Base-by-base conservation (phyloP, 2,113 vertebrate species). In the Rhynchomys soricoides region DNA sequence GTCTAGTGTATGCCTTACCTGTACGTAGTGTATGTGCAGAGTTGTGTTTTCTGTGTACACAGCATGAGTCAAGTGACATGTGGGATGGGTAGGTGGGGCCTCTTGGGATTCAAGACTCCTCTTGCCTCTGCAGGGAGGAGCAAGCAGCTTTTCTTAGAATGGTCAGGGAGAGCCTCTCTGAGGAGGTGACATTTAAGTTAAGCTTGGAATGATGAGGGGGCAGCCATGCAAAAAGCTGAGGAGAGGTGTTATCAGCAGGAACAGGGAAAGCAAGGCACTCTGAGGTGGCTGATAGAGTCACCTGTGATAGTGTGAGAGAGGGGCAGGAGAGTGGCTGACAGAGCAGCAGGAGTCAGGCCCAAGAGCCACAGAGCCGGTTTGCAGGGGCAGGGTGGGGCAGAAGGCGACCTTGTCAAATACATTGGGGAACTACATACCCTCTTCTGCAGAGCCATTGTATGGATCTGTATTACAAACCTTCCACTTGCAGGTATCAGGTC, bases 141-240 rank as follows among this genome's bases (percentile, higher is more conserved):
- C 40, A 48, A 52, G 31, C 40, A 45, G 40, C 19, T 94, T 89
- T 55, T 34, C 64, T 91, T 22, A 78, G 81, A 74, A 75, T 64
- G 70, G 34, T 91, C 83, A 87, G 55, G 57, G 91, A 94, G 48
- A 83, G 78, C 71, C 74, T 95, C 95, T 85, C 73, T 66, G 96
- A 94, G 87, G 91, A 96, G 68, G 91, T 37, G 64, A 70, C 91
- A 91, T 97, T 97, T 79, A 91, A 64, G 73, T 52, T 74, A 96
- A 90, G 78, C 86, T 85, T 93, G 1, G 22, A 62, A 86, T 71
- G 86, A 94, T 43, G 77, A 88, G 68, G 71, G 45, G 43, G 9
- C 48, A 68, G 66, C 79, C 55, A 88, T 52, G 37, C 71, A 83
- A 89, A 89, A 79, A 77, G 52, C n/a, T 6, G 64, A 92, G 79